Base-by-base conservation (phyloP, 2,113 vertebrate species). In the Peromyscus maniculatus region DNA sequence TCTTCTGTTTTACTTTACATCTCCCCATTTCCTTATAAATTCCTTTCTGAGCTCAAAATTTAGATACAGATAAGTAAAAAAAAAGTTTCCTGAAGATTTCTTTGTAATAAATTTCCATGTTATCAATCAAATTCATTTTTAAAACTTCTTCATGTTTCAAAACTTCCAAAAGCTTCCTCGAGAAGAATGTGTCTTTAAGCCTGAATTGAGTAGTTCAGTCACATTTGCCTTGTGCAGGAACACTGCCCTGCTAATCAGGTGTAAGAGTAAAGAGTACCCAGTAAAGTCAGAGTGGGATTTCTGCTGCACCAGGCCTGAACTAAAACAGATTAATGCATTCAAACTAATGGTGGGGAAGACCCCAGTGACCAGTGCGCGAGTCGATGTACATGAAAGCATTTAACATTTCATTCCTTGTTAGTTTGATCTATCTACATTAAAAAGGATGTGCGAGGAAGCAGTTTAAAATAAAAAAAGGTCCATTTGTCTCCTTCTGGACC, bases 381-480 rank as follows among this genome's bases (percentile, higher is more conserved):
- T 16, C 46, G 43, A 84, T 92, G 86, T 91, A 93, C 92, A 94
- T 55, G 88, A 95, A 95, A 74, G 39, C 75, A 33, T 95, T 97
- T 95, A 94, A 92, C 90, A n/a, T 97, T 98, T 87, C 55, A 97
- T 95, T 92, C 86, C 91, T 95, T 97, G 93, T 96, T 97, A 94
- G 96, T 97, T 93, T 96, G 92, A 94, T 97, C 62, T 95, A 39
- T 74, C 75, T 95, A 49, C 71, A 96, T 95, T 97, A 49, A 95
- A 97, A 97, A 96, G 21, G 78, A 95, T 91, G 22, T 96, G 59
- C 87, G 84, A 15, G 59, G 26, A 95, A 91, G 62, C 62, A 71
- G 82, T 77, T 95, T 94, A 91, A 96, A 92, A 92, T 95, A 39
- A 96, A 97, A 97, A 77, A 98, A 94, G 88, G 84, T 94, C 84